Conservation (phyloP, 2,797 vertebrate species). For the Lindbergichthys nudifrons region DNA sequence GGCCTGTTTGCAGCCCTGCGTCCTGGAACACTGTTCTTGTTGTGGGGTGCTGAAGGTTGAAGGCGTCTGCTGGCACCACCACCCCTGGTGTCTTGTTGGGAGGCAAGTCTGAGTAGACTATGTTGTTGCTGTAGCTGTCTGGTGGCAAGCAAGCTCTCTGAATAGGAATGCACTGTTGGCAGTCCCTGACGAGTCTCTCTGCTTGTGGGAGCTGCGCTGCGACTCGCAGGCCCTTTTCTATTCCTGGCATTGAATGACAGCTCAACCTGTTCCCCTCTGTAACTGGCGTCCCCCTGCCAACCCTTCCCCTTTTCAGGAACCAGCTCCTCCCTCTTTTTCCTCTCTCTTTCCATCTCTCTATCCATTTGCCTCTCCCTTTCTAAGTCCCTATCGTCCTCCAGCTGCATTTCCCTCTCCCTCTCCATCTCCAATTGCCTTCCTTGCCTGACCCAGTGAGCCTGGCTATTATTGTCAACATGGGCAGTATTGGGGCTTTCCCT, state of each 20-base stretch:
- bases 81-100: conserved; percentile 78
- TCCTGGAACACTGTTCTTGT: conserved; percentile 68
- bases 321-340: conserved; percentile 76
- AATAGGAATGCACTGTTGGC: conserved; percentile 81
- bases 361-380: conserved; percentile 60
- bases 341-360: conserved; percentile 71
- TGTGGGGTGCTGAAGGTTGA: conserved; percentile 67
- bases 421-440: conserved; percentile 74
- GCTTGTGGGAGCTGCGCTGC: conserved; percentile 83
- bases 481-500: conserved; percentile 76
- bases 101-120: conserved; percentile 70
- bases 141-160: conserved; percentile 80
- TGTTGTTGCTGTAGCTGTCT: conserved; percentile 84
- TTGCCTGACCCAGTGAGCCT: conserved; percentile 72
- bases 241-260: conserved; percentile 92
- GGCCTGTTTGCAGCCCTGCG: conserved; percentile 67
- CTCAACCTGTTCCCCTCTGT: conserved; percentile 91
- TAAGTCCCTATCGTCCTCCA: conserved; percentile 61
- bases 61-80: conserved; percentile 69
- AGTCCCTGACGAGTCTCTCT: conserved; percentile 83
- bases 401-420: conserved; percentile 70
- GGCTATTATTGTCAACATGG: conserved; percentile 74
- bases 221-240: conserved; percentile 86
- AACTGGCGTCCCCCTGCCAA: conserved; percentile 76
- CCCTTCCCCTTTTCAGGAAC: conserved; percentile 78